phyloP scores from a whole-genome alignment of 2,113 vertebrate genomes.

The Lontra canadensis region DNA sequence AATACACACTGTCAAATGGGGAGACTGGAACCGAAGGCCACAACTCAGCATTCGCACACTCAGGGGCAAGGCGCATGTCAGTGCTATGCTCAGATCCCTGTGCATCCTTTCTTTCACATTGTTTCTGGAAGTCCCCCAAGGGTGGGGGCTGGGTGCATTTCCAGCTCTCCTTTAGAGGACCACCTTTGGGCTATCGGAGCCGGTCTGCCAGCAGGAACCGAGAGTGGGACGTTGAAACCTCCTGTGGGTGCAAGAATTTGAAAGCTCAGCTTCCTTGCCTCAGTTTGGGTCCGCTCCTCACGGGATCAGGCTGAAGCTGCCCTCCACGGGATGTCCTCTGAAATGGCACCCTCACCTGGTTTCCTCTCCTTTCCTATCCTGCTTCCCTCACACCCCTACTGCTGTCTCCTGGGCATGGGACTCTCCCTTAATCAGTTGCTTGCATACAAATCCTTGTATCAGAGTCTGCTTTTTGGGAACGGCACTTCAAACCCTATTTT shows the following conservation, averaged over 20 bases:
- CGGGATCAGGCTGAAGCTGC: background rate
- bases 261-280: background rate
- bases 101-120: background rate
- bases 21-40: accelerated
- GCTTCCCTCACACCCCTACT: background rate
- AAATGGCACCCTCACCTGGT: background rate
- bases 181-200: background rate
- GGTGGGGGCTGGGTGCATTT: background rate
- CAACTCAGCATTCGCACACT: background rate
- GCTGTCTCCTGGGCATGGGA: background rate
- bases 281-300: background rate
- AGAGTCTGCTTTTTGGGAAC: background rate
- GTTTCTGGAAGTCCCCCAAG: background rate
- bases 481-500: background rate
- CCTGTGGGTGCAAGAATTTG: background rate
- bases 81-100: background rate
- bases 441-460: background rate
- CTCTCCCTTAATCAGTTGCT: background rate
- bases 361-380: background rate
- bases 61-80: accelerated
- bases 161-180: background rate
- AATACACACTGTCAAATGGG: background rate
- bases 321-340: background rate
- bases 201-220: background rate
- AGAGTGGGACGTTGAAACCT: background rate